Conservation (phyloP, 37 sponge, comb jelly and placozoan species). For the Aphrocallistes beatrix region DNA sequence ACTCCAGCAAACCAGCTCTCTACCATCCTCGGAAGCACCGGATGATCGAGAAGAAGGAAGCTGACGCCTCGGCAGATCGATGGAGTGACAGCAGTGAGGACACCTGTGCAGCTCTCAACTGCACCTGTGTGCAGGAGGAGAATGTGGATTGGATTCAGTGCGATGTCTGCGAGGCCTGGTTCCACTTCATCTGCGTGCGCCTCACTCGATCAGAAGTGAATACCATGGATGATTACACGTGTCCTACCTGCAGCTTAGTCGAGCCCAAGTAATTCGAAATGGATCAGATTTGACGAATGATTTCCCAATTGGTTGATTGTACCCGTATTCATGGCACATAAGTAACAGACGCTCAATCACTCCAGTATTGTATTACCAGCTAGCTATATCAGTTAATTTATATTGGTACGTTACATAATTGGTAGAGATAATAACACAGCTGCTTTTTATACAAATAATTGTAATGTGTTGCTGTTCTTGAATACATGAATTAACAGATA, state of each 20-base stretch:
- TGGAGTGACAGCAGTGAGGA: constrained; percentile 7
- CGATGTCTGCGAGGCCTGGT: constrained; percentile 83
- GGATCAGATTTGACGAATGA: too few relatives aligned
- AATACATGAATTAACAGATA: too few relatives aligned
- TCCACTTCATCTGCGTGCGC: constrained; percentile 69
- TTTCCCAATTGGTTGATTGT: too few relatives aligned
- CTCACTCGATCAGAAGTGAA: constrained; percentile 57
- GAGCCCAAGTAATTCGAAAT: neutral
- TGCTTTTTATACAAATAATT: too few relatives aligned
- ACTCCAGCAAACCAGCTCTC: neutral
- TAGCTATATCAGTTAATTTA: too few relatives aligned
- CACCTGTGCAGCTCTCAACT: constrained; percentile 47
- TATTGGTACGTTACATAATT: too few relatives aligned
- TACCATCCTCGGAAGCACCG: neutral
- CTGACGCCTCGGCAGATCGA: neutral
- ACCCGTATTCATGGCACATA: too few relatives aligned
- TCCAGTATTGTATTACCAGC: too few relatives aligned
- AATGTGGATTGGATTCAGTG: constrained; percentile 89
- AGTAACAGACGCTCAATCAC: too few relatives aligned
- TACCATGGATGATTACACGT: constrained; percentile 59
- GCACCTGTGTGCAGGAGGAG: constrained; percentile 48
- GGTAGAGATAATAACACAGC: too few relatives aligned
- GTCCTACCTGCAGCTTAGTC: constrained; percentile 27
- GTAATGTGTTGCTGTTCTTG: too few relatives aligned
- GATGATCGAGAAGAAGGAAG: neutral